Evolutionary conservation across 2,113 vertebrate species (phyloP), one percentile per base, ranked within the genome.

Genomic region (Scophthalmus maximus): DNA sequence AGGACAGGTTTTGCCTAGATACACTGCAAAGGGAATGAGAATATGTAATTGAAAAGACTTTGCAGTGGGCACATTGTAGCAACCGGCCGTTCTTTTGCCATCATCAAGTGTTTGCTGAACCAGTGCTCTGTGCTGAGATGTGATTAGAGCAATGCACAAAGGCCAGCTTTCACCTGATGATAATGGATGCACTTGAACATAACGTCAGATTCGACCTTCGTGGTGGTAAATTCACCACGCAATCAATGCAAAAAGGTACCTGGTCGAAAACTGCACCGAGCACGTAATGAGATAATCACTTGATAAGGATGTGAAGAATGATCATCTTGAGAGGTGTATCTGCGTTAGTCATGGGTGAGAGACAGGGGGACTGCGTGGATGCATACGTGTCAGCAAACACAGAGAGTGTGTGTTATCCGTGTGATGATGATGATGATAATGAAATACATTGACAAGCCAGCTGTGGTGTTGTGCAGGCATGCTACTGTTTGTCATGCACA

Each of bases 401-500:
- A 65, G 32, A 25, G 7, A 38, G 36, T 40, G 44, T 62, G 38
- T 67, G 51, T 51, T 32, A 14, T 59, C 3, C 32, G 40, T 71
- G 59, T 29, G 56, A 62, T 65, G 58, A 70, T 67, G 60, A 47
- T 55, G 49, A 78, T 11, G 49, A 63, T 68, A 68, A 68, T 81
- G 46, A 76, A 46, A 66, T 23, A 27, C 67, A 78, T 49, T 67
- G 59, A 73, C 61, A 71, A 40, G 61, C 47, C 38, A 61, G 68
- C 63, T 67, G 63, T 34, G 34, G 61, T 60, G 72, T 34, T 83
- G 46, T 14, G 18, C 77, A 71, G 64, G 46, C 70, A 17, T 30
- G 57, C 73, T 57, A 61, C 53, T 38, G 36, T 73, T 76, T 73
- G 76, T 79, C 76, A 74, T 73, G 72, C 46, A 65, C 56, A 42